Evolutionary conservation across 2,888 invertebrate species (phyloP).

Genomic region (Ornithoptera priamus): DNA sequence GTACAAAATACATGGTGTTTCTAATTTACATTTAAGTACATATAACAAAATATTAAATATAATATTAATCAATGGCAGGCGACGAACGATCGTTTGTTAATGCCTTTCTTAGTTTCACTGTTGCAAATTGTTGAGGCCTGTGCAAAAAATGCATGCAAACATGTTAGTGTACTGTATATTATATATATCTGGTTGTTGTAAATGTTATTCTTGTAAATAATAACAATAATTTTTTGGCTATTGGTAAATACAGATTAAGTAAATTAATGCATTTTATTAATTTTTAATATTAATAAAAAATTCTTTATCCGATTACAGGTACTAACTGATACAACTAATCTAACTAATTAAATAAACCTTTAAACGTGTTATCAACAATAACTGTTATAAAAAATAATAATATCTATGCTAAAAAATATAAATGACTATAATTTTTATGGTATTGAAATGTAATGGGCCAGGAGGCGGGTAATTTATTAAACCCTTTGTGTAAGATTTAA

Average conservation of each 20-base stretch:
- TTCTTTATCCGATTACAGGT: conserved; percentile 26
- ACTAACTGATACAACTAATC: conserved; percentile 15
- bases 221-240: conserved; percentile 9
- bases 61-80: conserved; percentile 83
- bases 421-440: conserved; percentile 27
- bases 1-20: conserved; percentile 78
- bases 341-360: not conserved
- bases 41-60: conserved; percentile 73
- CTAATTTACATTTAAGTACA: conserved; percentile 75
- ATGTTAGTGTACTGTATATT: conserved; percentile 24
- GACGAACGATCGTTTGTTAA: conserved; percentile 93
- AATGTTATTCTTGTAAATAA: conserved; percentile 10
- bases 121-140: conserved; percentile 93
- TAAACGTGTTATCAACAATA: conserved; percentile 3
- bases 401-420: conserved; percentile 21
- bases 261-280: not conserved
- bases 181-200: not conserved
- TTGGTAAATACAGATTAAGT: conserved; percentile 5
- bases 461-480: conserved; percentile 15
- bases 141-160: conserved; percentile 45
- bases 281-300: conserved; percentile 17
- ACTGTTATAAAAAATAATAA: conserved; percentile 21
- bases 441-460: conserved; percentile 15
- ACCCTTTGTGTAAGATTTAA: not conserved
- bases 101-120: conserved; percentile 92